These are phyloP conservation scores for Lepidochrysops patricia DNA, from an alignment of 2,888 invertebrate genomes.

Conservation along the genomic window DNA sequence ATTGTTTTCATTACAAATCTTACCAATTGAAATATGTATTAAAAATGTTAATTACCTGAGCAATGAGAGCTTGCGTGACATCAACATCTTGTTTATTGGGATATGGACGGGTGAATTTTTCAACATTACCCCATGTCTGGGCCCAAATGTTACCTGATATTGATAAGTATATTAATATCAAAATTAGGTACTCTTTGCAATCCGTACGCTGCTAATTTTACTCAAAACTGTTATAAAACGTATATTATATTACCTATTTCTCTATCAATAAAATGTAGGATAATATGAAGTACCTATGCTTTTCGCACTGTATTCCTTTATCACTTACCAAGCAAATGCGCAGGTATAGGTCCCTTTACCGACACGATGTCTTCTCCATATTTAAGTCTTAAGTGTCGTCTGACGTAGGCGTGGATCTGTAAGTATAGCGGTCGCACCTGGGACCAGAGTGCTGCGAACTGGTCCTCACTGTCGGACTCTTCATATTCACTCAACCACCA, in stretches of 20 bases:
- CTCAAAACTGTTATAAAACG: too few species aligned
- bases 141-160: constrained; percentile 87
- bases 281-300: too few species aligned
- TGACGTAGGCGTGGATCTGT: constrained; percentile 88
- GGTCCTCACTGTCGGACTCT: constrained; percentile 77
- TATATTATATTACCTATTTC: too few species aligned
- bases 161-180: too few species aligned
- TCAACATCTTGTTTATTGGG: constrained; percentile 80
- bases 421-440: constrained; percentile 86
- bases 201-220: too few species aligned
- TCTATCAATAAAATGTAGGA: too few species aligned
- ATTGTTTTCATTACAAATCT: too few species aligned
- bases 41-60: constrained; percentile 66
- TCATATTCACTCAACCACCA: constrained; percentile 83
- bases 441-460: constrained; percentile 80
- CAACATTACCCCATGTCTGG: constrained; percentile 81
- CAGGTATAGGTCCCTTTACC: constrained; percentile 82
- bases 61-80: constrained; percentile 79
- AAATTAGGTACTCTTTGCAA: too few species aligned
- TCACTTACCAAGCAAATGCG: constrained; percentile 79
- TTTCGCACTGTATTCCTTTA: too few species aligned
- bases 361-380: constrained; percentile 81
- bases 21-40: too few species aligned
- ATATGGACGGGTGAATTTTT: constrained; percentile 80
- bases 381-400: constrained; percentile 77